Evolutionary conservation across 1,140 invertebrate species (phyloP).

Genomic region (Calephelis nemesis): DNA sequence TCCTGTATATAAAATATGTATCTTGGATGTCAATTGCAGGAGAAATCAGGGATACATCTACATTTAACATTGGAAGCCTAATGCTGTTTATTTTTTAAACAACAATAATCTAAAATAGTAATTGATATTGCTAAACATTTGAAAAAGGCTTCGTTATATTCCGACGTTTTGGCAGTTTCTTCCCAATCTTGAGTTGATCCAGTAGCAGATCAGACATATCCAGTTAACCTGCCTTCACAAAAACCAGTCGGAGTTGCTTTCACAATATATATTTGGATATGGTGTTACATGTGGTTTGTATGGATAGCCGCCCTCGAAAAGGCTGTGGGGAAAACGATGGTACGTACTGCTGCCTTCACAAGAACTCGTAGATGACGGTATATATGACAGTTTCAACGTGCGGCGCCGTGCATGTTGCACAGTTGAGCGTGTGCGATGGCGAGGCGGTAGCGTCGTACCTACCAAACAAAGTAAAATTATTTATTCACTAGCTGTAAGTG

Average conservation of each 20-base stretch:
- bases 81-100: too few species aligned
- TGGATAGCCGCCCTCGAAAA: neutral
- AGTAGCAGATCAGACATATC: too few species aligned
- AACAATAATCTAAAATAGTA: too few species aligned
- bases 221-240: neutral
- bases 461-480: neutral
- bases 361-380: slow-evolving; percentile 47
- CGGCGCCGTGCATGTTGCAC: slow-evolving; percentile 48
- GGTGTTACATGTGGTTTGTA: slow-evolving; percentile 5
- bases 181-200: too few species aligned
- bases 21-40: too few species aligned
- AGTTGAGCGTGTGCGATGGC: slow-evolving; percentile 48
- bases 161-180: neutral
- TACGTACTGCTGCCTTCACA: slow-evolving; percentile 39
- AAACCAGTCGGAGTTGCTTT: neutral
- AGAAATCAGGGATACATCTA: too few species aligned
- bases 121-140: too few species aligned
- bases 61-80: too few species aligned
- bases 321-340: slow-evolving; percentile 10
- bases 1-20: too few species aligned
- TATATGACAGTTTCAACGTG: slow-evolving; percentile 49
- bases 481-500: too few species aligned
- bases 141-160: neutral
- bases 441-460: slow-evolving; percentile 52
- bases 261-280: slow-evolving; percentile 4